phyloP scores from a whole-genome alignment of 2,113 vertebrate species.

The Excalfactoria chinensis region DNA sequence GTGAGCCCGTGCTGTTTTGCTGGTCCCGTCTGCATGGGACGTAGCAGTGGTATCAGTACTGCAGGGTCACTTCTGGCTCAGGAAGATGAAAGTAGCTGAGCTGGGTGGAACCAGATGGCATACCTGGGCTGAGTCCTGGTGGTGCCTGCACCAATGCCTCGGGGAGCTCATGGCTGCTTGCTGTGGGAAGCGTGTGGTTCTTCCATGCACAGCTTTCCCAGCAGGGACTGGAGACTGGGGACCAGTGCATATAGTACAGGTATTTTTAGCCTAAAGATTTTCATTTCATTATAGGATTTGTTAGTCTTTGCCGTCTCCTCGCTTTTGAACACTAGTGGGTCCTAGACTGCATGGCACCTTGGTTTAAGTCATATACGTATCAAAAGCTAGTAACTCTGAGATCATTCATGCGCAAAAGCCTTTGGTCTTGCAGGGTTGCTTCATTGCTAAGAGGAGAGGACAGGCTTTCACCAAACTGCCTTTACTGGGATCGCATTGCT shows the following conservation, averaged over 20 bases:
- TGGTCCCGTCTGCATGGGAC: neutral
- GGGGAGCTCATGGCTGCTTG: neutral
- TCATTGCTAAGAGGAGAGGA: neutral
- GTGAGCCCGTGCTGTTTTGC: neutral
- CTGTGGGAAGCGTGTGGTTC: neutral
- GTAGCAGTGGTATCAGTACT: neutral
- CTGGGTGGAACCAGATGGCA: neutral
- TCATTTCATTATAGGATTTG: neutral
- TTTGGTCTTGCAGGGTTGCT: neutral
- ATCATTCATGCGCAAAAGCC: neutral
- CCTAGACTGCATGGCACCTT: neutral
- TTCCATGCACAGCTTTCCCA: neutral
- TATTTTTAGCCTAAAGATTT: neutral
- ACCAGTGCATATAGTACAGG: neutral
- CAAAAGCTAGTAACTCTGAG: neutral
- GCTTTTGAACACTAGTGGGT: neutral
- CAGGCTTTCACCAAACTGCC: neutral
- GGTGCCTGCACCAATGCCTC: fast-evolving
- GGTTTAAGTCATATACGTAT: neutral
- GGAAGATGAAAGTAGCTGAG: neutral
- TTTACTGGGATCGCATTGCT: neutral
- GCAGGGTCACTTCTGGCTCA: neutral
- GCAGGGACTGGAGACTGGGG: neutral
- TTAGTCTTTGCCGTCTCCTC: neutral
- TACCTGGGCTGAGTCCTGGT: too few relatives aligned